phyloP scores from a whole-genome alignment of 2,888 invertebrate species.

The Ennomos erosarius region DNA sequence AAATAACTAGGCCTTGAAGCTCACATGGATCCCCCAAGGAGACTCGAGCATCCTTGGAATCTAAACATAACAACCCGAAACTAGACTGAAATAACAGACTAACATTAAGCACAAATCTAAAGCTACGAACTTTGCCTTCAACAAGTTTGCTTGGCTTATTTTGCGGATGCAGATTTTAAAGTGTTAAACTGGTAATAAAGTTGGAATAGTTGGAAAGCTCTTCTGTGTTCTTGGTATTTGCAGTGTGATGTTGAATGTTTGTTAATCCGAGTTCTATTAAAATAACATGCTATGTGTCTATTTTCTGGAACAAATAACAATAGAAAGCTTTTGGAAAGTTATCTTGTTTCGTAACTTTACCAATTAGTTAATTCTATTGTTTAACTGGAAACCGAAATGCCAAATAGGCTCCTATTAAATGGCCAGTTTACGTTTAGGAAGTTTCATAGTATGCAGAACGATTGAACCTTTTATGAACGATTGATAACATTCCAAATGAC shows the following conservation, averaged over 20 bases:
- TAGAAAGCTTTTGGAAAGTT: conserved; percentile 8
- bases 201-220: conserved; percentile 40
- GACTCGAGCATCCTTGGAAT: conserved; percentile 14
- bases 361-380: conserved; percentile 3
- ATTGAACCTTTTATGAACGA: too few species aligned
- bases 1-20: conserved; percentile 20
- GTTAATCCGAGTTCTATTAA: conserved; percentile 6
- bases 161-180: conserved; percentile 29
- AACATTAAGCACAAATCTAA: conserved; percentile 44
- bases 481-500: too few species aligned
- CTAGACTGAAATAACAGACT: conserved; percentile 43
- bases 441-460: too few species aligned
- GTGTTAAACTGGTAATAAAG: conserved; percentile 36
- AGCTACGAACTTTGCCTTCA: conserved; percentile 37
- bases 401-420: too few species aligned
- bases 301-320: neutral
- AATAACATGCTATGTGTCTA: neutral
- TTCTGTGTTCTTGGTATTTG: conserved; percentile 37
- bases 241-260: conserved; percentile 5
- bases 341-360: neutral
- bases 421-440: too few species aligned
- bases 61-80: conserved; percentile 25
- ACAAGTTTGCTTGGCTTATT: conserved; percentile 34
- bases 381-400: neutral
- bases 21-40: conserved; percentile 9